These are phyloP conservation scores for Xenopus tropicalis DNA, from an alignment of 2,113 vertebrate species.

Conservation along the genomic window DNA sequence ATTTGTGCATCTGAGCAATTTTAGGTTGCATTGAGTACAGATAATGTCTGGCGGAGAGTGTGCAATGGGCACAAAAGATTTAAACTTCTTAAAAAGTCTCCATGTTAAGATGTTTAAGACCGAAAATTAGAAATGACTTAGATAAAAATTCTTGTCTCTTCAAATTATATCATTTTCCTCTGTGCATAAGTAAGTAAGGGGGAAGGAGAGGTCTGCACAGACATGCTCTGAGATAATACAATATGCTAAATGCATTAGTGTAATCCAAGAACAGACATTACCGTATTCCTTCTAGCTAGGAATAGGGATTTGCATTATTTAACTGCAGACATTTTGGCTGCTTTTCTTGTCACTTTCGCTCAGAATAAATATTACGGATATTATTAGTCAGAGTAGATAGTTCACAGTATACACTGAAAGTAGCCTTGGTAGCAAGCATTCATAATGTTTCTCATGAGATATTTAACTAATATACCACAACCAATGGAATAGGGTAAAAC, in stretches of 20 bases:
- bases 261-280: conserved; percentile 11
- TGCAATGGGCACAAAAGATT: too few relatives aligned
- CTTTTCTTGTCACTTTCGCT: conserved; percentile 8
- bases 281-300: background rate
- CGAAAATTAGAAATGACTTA: background rate
- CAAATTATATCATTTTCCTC: background rate
- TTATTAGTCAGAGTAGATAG: too few relatives aligned
- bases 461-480: too few relatives aligned
- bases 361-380: background rate
- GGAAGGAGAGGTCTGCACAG: conserved; percentile 7
- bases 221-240: conserved; percentile 22
- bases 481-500: too few relatives aligned
- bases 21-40: too few relatives aligned
- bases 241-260: conserved; percentile 27
- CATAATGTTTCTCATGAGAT: too few relatives aligned
- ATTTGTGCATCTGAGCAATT: too few relatives aligned
- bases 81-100: too few relatives aligned
- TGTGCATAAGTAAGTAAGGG: background rate
- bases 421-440: too few relatives aligned
- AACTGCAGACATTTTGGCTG: conserved; percentile 23
- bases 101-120: too few relatives aligned
- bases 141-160: background rate
- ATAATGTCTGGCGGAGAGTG: too few relatives aligned
- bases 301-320: conserved; percentile 23
- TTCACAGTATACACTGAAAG: too few relatives aligned